These are phyloP conservation scores for Perca schrenkii DNA, from an alignment of 2,113 vertebrate species.

Conservation along the genomic window DNA sequence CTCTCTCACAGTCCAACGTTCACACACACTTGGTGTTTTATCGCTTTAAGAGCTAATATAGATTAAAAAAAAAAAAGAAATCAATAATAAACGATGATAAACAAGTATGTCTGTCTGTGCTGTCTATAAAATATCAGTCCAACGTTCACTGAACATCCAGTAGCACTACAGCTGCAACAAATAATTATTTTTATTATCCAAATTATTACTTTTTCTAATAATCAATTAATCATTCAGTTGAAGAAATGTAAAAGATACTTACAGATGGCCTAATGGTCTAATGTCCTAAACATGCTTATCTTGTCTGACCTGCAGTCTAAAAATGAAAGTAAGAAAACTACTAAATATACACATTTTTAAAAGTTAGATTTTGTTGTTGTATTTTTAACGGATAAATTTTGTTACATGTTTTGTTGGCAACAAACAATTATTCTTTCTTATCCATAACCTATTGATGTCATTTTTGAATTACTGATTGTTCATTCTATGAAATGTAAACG, in stretches of 20 bases:
- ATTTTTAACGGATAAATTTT: neutral
- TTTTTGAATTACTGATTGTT: neutral
- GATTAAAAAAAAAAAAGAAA: neutral
- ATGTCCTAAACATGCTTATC: neutral
- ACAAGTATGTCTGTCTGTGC: neutral
- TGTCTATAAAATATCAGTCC: constrained; percentile 7
- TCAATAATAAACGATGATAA: neutral
- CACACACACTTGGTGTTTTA: constrained; percentile 10
- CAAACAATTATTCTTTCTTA: too few species aligned
- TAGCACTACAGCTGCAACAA: neutral
- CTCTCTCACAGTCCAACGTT: neutral
- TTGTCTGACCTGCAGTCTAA: neutral
- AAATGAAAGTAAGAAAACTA: neutral
- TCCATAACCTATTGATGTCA: neutral
- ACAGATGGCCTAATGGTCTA: neutral
- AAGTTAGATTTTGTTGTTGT: neutral
- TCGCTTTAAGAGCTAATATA: neutral
- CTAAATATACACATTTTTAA: neutral
- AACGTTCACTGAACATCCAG: neutral
- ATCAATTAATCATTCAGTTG: neutral
- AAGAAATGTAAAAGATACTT: neutral
- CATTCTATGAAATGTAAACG: too few species aligned
- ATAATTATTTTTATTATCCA: neutral
- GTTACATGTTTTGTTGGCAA: neutral
- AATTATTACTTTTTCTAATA: neutral